Base-by-base conservation (phyloP, 2,888 invertebrate species). In the Rotaria sp. region DNA sequence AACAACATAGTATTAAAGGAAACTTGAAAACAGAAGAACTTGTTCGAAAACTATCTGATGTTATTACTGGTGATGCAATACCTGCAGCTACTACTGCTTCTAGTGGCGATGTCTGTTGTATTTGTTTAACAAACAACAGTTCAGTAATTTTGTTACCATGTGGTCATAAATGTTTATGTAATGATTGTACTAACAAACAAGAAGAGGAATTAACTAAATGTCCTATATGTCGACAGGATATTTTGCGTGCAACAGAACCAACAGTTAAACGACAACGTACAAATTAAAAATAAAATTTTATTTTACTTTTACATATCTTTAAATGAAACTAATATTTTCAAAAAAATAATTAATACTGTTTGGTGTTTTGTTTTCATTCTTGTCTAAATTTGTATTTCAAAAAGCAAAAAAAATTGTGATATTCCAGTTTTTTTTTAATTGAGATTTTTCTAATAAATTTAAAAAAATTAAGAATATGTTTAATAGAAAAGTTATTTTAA, bases 121-220 rank as follows among this genome's bases (percentile, higher is more conserved):
- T 80, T n/a, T 80, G 80, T 26, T 80, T 80, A n/a, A 80, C 80
- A 45, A n/a, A 26, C 11, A 80, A n/a, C 5, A 80, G 45, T 80
- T 41, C 80, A 13, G 45, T 80, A 10, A 45, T 41, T 45, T 45
- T 80, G 13, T 24, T 45, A 24, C 80, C 80, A 3, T 80, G 80
- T 45, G n/a, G 13, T 26, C 80, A 80, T 45, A 41, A 41, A 45
- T 80, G 80, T 45, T 80, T 80, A 80, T 80, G 80, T 80, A 26
- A 21, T 11, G 80, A 80, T 80, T 80, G 80, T 45, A 24, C 15
- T 45, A n/a, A 24, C 13, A 80, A 80, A 13, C 41, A 45, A 45
- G 45, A 45, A n/a, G 80, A 80, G 8, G 5, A 35, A 21, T 21
- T 67, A 21, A 5, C 30, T 35, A 80, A 80, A 80, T 80, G 80